Base-by-base conservation (phyloP, 2,888 invertebrate genomes). In the Xestia ashworthii region DNA sequence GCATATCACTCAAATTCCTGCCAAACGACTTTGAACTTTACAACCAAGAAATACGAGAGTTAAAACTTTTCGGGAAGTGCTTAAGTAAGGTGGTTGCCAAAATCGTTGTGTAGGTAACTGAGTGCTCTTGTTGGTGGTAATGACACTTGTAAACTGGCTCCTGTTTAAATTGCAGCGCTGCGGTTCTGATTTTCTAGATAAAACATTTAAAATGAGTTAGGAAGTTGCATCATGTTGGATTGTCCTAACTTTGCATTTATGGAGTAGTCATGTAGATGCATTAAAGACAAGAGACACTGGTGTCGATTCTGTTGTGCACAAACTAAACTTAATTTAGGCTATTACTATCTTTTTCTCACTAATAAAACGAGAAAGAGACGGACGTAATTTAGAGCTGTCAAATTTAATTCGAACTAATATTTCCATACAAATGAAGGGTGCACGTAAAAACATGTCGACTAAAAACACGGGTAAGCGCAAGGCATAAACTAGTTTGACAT, bases 51-150 rank as follows among this genome's bases (percentile, higher is more conserved):
- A 82, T 76, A 86, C 64, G 73, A 32, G 1, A 32, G 4, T 32
- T 41, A 0, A 4, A 12, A 44, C 46, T 65, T 14, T 79, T 44
- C 6, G 1, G 9, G 41, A 41, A 58, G 67, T 69, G 69, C 6
- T 60, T 32, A 12, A 41, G 38, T 58, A 73, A 69, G 16, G 74
- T 82, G 80, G 77, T 83, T 70, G 46, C 79, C 83, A 53, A 87
- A 88, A 88, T 82, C 79, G 85, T 84, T 88, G 82, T 81, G 78
- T 82, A 80, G 82, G 85, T 88, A 84, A 87, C 84, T 62, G 78
- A 84, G 83, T 78, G 81, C 77, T 86, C 81, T 82, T 87, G 81
- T 82, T 79, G 83, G 70, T 70, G 65, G 76, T 86, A 86, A 88
- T 83, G 81, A 84, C 76, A 83, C 88, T 86, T 82, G 74, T 80